Base-by-base conservation (phyloP, 53 echinoderm and acorn worm species). In the Crossaster papposus region DNA sequence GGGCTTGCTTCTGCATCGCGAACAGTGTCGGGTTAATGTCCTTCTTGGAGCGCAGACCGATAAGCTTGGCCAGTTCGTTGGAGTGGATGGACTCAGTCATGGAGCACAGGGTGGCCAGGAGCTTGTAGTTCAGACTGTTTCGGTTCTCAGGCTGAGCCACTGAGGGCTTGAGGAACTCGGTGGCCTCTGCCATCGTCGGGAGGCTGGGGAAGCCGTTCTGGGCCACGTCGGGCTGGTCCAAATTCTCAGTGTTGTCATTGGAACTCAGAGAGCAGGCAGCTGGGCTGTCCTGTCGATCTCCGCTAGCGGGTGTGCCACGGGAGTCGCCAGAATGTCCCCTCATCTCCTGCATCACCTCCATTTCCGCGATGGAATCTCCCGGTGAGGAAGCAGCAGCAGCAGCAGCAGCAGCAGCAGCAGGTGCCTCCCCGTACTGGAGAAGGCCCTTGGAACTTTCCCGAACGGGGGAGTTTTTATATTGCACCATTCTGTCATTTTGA, bases 21-120 rank as follows among this genome's bases (percentile, higher is more conserved):
- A 94, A 97, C 30, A 97, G 78, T 17, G 94, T 97, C 5, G 95
- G 95, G 81, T 97, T 97, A 74, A 97, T 95, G 64, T 95, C 95
- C 52, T 93, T 95, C 55, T 94, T 94, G 89, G 85, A 87, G 14
- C 89, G 91, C 2, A 88, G 79, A 17, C 97, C 97, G 15, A 95
- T 93, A 33, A 90, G 83, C 76, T 91, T 94, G 76, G 94, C 94
- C 65, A 97, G 83, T 44, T 94, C 94, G 36, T 93, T 94, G 77
- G 94, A 92, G 53, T 93, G 94, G 26, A 94, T 95, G 17, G 93
- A 72, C 29, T 95, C 95, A 24, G 34, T 80, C 76, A 80, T 88
- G 29, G 89, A 75, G 54, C 89, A 92, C 34, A 95, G 75, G 17
- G 90, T 81, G 11, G 92, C 71, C 28, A 94, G 81, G 55, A 95